phyloP scores from a whole-genome alignment of 2,888 invertebrate species.

The Altica lythri region DNA sequence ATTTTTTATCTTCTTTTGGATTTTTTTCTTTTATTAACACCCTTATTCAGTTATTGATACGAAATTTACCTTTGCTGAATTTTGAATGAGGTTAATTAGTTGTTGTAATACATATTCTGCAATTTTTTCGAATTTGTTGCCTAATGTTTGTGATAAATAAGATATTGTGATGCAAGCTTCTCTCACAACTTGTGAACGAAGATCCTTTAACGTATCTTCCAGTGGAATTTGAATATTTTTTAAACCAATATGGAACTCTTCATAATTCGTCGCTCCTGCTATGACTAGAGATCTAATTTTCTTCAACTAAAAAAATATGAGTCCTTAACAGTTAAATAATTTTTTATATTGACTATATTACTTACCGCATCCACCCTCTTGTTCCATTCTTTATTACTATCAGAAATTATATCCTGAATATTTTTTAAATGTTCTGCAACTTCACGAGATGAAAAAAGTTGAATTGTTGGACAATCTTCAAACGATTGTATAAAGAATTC shows the following conservation, averaged over 20 bases:
- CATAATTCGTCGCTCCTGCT: constrained; percentile 73
- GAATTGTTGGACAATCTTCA: constrained; percentile 79
- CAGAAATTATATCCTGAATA: constrained; percentile 75
- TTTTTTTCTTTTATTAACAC: too few relatives aligned
- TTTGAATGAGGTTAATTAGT: constrained; percentile 89
- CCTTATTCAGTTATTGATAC: too few relatives aligned
- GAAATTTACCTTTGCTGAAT: constrained; percentile 87
- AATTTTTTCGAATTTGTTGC: constrained; percentile 83
- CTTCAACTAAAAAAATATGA: constrained; percentile 68
- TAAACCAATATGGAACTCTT: constrained; percentile 76
- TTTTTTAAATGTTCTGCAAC: constrained; percentile 79
- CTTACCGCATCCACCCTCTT: constrained; percentile 88
- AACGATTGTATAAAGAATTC: constrained; percentile 87
- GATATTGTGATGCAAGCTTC: constrained; percentile 96
- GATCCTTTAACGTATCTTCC: constrained; percentile 81
- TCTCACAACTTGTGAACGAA: constrained; percentile 89
- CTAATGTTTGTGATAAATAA: constrained; percentile 84
- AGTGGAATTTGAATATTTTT: constrained; percentile 82
- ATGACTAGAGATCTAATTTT: constrained; percentile 82
- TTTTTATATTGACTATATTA: constrained; percentile 29
- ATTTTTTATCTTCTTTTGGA: too few relatives aligned
- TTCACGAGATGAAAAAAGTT: constrained; percentile 82
- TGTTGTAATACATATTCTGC: constrained; percentile 81
- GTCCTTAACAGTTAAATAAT: neutral
- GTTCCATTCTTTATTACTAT: constrained; percentile 90